Conservation (phyloP, 1,140 invertebrate species). For the Lordiphosa collinella region DNA sequence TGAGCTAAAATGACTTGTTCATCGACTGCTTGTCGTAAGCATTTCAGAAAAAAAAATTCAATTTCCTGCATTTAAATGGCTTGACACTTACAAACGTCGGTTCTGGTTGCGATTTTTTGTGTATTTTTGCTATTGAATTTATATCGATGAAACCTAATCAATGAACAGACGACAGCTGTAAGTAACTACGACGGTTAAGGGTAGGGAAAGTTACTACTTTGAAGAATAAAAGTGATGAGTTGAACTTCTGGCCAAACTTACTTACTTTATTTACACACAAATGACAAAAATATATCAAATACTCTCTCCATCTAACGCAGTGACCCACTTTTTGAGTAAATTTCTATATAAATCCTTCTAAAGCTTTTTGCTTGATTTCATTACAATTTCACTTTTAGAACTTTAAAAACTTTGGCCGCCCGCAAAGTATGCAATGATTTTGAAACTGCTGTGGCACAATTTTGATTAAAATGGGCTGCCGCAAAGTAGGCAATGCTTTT, state of each 20-base stretch:
- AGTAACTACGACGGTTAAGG: background rate
- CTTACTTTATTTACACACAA: no score
- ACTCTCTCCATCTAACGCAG: no score
- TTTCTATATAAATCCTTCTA: no score
- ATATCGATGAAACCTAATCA: slow-evolving; percentile 22
- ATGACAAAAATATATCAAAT: no score
- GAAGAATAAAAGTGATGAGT: no score
- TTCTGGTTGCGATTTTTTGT: slow-evolving; percentile 12
- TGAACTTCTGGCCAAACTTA: no score
- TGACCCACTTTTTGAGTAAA: no score
- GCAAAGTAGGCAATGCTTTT: slow-evolving; percentile 33
- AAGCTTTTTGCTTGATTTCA: background rate
- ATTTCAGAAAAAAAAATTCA: slow-evolving; percentile 48
- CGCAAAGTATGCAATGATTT: slow-evolving; percentile 8
- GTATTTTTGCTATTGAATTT: slow-evolving; percentile 17
- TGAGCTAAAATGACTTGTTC: slow-evolving; percentile 21
- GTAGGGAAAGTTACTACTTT: no score
- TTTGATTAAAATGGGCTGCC: slow-evolving; percentile 26
- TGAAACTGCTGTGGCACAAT: slow-evolving; percentile 7
- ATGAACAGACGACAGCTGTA: slow-evolving; percentile 8
- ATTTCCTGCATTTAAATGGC: slow-evolving; percentile 72
- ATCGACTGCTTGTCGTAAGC: slow-evolving; percentile 11
- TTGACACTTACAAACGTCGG: slow-evolving; percentile 49
- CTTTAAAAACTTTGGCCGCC: background rate
- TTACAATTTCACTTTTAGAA: background rate